Evolutionary conservation across 1,140 invertebrate species (phyloP).

Genomic region (Uloborus diversus): DNA sequence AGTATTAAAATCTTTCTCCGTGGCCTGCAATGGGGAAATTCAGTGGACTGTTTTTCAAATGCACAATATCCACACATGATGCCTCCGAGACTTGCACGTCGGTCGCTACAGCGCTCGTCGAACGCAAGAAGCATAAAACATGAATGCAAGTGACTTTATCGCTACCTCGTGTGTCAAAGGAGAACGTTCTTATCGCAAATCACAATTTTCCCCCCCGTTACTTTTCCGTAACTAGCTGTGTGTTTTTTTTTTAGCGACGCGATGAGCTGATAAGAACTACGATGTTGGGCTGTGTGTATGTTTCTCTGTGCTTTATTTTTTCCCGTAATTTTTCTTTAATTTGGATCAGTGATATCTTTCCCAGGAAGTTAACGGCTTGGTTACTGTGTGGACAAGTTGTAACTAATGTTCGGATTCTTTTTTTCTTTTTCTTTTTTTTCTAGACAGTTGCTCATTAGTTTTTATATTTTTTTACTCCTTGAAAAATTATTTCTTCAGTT

Average conservation of each 20-base stretch:
- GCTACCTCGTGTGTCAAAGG: constrained; percentile 15
- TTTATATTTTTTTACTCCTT: no score
- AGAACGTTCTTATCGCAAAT: constrained; percentile 19
- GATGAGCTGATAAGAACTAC: neutral
- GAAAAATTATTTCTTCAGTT: no score
- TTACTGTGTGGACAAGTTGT: neutral
- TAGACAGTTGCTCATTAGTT: no score
- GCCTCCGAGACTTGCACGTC: constrained; percentile 16
- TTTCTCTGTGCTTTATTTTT: neutral
- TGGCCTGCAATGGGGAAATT: no score
- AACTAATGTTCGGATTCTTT: neutral
- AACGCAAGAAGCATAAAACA: constrained; percentile 7
- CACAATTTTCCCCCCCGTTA: neutral
- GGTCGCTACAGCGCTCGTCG: neutral
- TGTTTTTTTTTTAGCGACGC: constrained; percentile 29
- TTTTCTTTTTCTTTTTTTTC: no score
- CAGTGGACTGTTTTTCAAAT: no score
- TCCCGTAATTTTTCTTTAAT: neutral
- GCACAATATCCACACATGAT: no score
- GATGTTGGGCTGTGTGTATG: neutral
- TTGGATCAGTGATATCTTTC: neutral
- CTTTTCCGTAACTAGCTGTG: constrained; percentile 10
- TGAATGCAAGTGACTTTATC: constrained; percentile 32
- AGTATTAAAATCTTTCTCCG: no score
- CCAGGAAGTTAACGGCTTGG: neutral